Evolutionary conservation across 2,888 invertebrate species (phyloP).

Genomic region (Scaptomyza caliginosa): DNA sequence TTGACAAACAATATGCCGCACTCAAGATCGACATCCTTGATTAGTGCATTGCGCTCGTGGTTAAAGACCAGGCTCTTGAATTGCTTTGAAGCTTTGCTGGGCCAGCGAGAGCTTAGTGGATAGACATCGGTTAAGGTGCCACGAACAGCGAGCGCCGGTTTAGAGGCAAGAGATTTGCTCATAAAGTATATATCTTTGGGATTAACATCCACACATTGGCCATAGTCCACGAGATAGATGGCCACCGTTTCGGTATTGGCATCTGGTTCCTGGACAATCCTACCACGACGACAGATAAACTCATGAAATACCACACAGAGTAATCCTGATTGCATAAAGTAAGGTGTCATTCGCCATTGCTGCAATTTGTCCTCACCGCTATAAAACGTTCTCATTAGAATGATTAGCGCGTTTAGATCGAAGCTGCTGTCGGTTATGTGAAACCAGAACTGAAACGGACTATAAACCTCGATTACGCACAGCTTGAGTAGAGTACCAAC

Average conservation of each 20-base stretch:
- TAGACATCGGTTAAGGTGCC: conserved; percentile 43
- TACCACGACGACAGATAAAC: conserved; percentile 27
- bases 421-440: neutral
- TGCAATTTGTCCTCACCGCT: accelerated
- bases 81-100: neutral
- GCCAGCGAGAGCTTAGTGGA: conserved; percentile 40
- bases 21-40: conserved; percentile 28
- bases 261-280: conserved; percentile 8
- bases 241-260: neutral
- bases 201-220: neutral
- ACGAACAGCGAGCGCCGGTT: conserved; percentile 26
- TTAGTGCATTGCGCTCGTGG: neutral
- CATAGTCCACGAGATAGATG: conserved; percentile 42
- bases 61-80: conserved; percentile 1
- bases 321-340: conserved; percentile 17
- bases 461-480: conserved; percentile 21
- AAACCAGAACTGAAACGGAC: conserved; percentile 61
- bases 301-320: conserved; percentile 17
- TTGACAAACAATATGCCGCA: conserved; percentile 18
- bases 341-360: neutral
- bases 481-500: neutral
- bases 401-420: neutral
- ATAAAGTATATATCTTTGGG: conserved; percentile 19
- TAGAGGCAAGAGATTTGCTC: neutral
- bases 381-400: neutral